Percentiles rank a stretch among this genome's conserved stretches.
phyloP scores from a whole-genome alignment of 2,888 invertebrate genomes.

The Barypeithes pellucidus region DNA sequence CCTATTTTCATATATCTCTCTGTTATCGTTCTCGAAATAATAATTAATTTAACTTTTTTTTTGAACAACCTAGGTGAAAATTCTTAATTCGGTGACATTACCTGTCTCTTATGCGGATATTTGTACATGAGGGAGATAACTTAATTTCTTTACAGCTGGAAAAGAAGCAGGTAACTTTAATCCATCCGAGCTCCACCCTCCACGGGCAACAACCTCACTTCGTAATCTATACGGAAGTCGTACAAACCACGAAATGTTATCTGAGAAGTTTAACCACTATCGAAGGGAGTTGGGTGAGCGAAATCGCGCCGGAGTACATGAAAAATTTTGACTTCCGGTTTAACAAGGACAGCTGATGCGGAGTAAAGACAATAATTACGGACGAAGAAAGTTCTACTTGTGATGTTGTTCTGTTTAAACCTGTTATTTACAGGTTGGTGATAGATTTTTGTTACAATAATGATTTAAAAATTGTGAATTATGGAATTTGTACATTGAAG shows the following conservation, averaged over 20 bases:
- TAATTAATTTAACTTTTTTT: too few species aligned
- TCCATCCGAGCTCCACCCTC: slow-evolving; percentile 90
- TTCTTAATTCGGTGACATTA: too few species aligned
- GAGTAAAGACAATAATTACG: neutral
- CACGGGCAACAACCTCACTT: slow-evolving; percentile 81
- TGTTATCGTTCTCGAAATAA: too few species aligned
- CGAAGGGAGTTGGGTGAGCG: slow-evolving; percentile 85
- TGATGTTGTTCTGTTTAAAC: neutral
- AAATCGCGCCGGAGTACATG: slow-evolving; percentile 73
- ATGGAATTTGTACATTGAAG: neutral
- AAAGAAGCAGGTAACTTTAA: slow-evolving; percentile 79
- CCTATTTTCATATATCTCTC: too few species aligned
- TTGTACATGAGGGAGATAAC: neutral
- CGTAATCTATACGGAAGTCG: slow-evolving; percentile 88
- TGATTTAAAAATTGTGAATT: neutral
- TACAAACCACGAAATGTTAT: slow-evolving; percentile 88
- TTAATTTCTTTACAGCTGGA: slow-evolving; percentile 71
- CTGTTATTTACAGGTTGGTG: neutral
- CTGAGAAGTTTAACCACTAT: slow-evolving; percentile 85
- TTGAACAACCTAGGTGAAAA: too few species aligned
- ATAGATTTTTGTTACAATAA: neutral
- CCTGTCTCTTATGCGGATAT: too few species aligned
- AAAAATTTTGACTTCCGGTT: slow-evolving; percentile 63
- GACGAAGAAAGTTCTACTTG: neutral
- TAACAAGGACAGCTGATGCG: slow-evolving; percentile 51